Evolutionary conservation across 2,113 vertebrate species (phyloP).

Genomic region (Camelus dromedarius): DNA sequence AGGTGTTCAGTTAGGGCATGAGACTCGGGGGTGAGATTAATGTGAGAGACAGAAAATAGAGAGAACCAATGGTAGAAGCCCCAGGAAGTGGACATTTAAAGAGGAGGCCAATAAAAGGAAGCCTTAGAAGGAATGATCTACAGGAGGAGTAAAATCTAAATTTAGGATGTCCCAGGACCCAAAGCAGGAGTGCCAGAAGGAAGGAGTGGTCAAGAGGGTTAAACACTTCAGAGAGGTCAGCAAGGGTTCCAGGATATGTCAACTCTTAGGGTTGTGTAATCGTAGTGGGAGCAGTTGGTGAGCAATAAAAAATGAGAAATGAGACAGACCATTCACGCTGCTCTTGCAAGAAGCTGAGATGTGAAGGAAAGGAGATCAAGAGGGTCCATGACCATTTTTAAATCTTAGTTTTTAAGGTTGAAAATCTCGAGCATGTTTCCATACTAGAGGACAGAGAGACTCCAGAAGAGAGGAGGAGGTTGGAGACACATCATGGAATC

Average conservation of each 20-base stretch:
- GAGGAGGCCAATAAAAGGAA: background rate
- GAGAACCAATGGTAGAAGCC: background rate
- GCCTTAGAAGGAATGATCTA: background rate
- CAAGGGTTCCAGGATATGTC: background rate
- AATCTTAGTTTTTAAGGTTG: background rate
- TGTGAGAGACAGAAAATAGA: background rate
- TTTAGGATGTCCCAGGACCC: background rate
- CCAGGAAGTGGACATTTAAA: constrained; percentile 1
- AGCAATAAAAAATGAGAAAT: background rate
- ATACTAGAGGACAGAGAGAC: background rate
- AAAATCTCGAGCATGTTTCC: constrained; percentile 20
- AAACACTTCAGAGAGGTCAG: background rate
- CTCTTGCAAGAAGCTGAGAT: background rate
- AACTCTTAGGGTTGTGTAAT: background rate
- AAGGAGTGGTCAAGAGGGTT: background rate
- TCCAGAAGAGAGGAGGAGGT: background rate
- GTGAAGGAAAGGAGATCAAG: background rate
- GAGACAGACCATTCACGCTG: background rate
- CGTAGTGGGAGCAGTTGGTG: background rate
- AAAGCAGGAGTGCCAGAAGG: background rate
- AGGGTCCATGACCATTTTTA: background rate
- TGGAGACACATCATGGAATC: background rate
- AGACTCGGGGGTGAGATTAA: background rate
- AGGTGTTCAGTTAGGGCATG: background rate
- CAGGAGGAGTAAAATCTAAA: background rate